Base-by-base conservation (phyloP, 2,113 vertebrate genomes). In the Pandion haliaetus region DNA sequence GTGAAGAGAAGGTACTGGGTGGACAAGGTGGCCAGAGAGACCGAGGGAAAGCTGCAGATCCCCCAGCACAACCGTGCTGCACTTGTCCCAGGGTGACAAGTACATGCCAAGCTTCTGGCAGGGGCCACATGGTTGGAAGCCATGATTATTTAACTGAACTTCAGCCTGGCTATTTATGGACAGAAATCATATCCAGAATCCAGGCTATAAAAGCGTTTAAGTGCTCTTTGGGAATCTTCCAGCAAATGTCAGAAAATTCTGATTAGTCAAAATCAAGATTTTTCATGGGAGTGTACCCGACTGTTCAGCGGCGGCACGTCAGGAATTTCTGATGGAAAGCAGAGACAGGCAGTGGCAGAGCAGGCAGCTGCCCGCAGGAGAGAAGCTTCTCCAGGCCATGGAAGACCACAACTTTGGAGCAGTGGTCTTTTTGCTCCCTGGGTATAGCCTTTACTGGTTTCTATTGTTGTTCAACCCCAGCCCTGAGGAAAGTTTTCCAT, bases 131-230 rank as follows among this genome's bases (percentile, higher is more conserved):
- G 0, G 13, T 40, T 70, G 89, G 63, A 65, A 88, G 82, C 54
- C 34, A 14, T 6, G 54, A 5, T 88, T 90, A 54, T 88, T 93
- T 57, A 90, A 69, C 84, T 91, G 81, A 72, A 44, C 57, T 57
- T 57, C 66, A 96, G 73, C 81, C 66, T 87, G 87, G 84, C 90
- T 97, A 85, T 97, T 97, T 96, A 95, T 90, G 95, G 95, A 57
- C 89, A 90, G 87, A 59, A 95, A 93, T 74, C 61, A 49, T 14
- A 47, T 1, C 81, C 93, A 90, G 93, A 40, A 76, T 57, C 78
- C 95, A 85, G 87, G 70, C 78, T 82, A 70, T 73, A 54, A 12
- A 88, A 93, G 49, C 5, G 8, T 65, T 77, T 26, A 62, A 96
- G 81, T 59, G 86, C 59, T 90, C 52, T 55, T 72, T 96, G 95